Percentiles rank a stretch among this genome's conserved stretches.
Conservation (phyloP, 2,797 vertebrate species). For the Pempheris klunzingeri region DNA sequence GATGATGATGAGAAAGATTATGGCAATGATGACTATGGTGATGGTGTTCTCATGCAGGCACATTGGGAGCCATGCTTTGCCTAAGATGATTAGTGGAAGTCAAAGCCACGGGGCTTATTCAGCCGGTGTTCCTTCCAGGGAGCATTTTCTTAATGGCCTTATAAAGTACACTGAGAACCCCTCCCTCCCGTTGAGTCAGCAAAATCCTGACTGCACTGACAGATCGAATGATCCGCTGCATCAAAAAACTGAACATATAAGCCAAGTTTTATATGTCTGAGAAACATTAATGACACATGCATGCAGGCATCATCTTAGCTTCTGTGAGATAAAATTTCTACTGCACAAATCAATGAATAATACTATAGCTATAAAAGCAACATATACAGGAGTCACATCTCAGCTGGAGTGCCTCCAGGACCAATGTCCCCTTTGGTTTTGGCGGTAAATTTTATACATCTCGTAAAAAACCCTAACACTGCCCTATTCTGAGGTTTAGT, state of each 20-base stretch:
- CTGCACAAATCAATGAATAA: background rate
- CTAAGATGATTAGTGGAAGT: slow-evolving; percentile 86
- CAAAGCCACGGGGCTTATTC: slow-evolving; percentile 82
- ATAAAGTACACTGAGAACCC: slow-evolving; percentile 59
- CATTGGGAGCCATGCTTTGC: slow-evolving; percentile 82
- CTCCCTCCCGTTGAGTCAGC: slow-evolving; percentile 77
- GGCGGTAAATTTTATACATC: background rate
- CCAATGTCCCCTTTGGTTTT: background rate
- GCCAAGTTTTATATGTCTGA: background rate
- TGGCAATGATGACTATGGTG: slow-evolving; percentile 39
- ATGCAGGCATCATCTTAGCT: background rate
- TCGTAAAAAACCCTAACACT: background rate
- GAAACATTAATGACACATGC: slow-evolving; percentile 1
- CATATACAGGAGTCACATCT: background rate
- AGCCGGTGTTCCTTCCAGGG: slow-evolving; percentile 68
- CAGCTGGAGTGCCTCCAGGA: background rate
- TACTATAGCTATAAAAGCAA: background rate
- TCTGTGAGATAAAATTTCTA: background rate
- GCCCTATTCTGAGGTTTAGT: background rate
- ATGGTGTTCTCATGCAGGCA: slow-evolving; percentile 74
- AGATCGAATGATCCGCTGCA: slow-evolving; percentile 36
- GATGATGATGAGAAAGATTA: slow-evolving; percentile 44
- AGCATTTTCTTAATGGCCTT: slow-evolving; percentile 77
- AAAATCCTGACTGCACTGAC: slow-evolving; percentile 47
- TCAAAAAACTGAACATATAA: slow-evolving; percentile 33